These are phyloP conservation scores for Cladopsammia gracilis DNA, from an alignment of 64 coral and sea anemone species.

Conservation along the genomic window DNA sequence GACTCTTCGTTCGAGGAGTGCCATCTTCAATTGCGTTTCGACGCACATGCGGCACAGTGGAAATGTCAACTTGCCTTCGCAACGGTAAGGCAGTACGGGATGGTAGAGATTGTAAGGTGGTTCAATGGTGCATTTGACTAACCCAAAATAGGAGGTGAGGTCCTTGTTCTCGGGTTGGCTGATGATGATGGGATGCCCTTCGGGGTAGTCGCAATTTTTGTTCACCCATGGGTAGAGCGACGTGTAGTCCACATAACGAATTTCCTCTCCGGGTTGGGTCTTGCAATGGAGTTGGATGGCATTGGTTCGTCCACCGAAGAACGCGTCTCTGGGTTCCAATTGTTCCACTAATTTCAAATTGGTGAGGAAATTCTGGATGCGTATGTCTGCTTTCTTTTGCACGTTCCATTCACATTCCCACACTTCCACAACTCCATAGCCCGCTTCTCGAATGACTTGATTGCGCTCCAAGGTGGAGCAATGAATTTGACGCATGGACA, in stretches of 20 bases:
- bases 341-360: neutral
- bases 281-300: neutral
- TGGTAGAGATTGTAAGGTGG: neutral
- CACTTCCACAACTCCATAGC: neutral
- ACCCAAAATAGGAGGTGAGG: neutral
- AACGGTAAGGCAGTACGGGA: constrained; percentile 26
- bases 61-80: constrained; percentile 21
- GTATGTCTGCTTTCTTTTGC: neutral
- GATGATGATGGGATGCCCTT: neutral
- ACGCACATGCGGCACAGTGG: constrained; percentile 25
- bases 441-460: neutral
- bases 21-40: neutral
- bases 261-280: neutral
- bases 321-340: constrained; percentile 1
- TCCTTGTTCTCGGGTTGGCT: neutral
- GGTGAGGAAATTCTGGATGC: neutral
- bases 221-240: constrained; percentile 24
- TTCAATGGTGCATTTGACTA: neutral
- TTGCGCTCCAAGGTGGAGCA: neutral
- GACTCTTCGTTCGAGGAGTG: neutral
- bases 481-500: neutral
- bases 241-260: neutral
- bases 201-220: neutral
- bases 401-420: constrained; percentile 22
- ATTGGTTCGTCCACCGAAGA: constrained; percentile 55